Evolutionary conservation across 2,113 vertebrate genomes (phyloP).

Genomic region (Caloenas nicobarica): DNA sequence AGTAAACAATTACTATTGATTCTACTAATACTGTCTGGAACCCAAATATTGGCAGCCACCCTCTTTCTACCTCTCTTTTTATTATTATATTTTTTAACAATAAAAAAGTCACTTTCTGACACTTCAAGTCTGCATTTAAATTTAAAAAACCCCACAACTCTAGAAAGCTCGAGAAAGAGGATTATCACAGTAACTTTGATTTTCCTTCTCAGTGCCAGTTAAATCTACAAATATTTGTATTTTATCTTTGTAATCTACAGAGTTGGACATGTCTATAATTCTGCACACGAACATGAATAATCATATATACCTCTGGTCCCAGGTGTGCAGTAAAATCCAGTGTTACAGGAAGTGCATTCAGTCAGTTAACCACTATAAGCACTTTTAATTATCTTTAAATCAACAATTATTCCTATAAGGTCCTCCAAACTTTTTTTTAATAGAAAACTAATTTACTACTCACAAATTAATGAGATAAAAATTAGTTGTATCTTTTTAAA

Average conservation of each 20-base stretch:
- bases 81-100: background rate
- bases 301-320: background rate
- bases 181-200: background rate
- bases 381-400: slow-evolving; percentile 55
- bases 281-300: background rate
- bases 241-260: background rate
- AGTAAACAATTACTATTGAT: background rate
- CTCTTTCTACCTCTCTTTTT: background rate
- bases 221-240: background rate
- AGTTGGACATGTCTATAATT: background rate
- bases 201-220: background rate
- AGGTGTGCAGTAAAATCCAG: slow-evolving; percentile 35
- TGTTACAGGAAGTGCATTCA: slow-evolving; percentile 3
- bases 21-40: background rate
- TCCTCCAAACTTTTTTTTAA: slow-evolving; percentile 31
- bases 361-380: slow-evolving; percentile 10
- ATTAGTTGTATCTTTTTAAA: slow-evolving; percentile 35
- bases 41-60: background rate
- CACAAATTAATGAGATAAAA: slow-evolving; percentile 47
- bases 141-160: background rate
- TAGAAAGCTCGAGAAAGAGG: background rate
- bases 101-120: background rate
- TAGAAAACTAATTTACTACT: slow-evolving; percentile 38
- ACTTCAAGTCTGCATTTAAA: background rate
- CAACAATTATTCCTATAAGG: slow-evolving; percentile 53